Percentiles rank a stretch among this genome's conserved stretches.
Conservation (phyloP, 2,113 vertebrate species). For the Thryonomys swinderianus region DNA sequence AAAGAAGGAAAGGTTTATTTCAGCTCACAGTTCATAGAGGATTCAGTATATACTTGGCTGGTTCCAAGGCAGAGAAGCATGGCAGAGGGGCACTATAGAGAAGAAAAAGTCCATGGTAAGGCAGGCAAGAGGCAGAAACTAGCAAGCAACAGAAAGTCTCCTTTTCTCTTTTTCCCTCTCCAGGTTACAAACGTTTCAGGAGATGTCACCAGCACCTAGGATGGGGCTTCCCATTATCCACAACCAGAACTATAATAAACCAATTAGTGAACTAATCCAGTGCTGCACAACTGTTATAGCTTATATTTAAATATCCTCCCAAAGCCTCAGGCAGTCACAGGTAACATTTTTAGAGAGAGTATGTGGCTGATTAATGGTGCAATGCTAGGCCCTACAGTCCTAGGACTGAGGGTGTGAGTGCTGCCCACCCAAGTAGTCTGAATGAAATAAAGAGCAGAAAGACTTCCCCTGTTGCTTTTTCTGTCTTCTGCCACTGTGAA, state of each 20-base stretch:
- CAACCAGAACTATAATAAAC: neutral
- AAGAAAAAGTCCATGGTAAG: neutral
- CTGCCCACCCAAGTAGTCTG: no score
- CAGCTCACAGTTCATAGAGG: neutral
- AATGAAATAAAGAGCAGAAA: no score
- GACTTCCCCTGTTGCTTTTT: no score
- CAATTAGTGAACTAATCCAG: neutral
- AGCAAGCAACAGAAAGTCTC: neutral
- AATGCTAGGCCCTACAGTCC: no score
- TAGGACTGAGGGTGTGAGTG: no score
- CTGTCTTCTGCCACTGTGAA: no score
- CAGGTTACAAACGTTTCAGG: neutral
- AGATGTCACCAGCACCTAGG: neutral
- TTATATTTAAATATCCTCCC: no score
- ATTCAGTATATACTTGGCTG: neutral
- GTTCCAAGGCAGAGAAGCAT: neutral
- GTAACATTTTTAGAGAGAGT: no score
- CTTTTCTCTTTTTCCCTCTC: neutral
- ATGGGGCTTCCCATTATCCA: neutral
- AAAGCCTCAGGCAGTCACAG: no score
- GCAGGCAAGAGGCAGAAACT: neutral
- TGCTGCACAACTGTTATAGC: neutral
- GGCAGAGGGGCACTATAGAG: neutral
- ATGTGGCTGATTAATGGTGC: no score
- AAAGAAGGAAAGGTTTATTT: neutral